Evolutionary conservation across 2,797 vertebrate species (phyloP).

Genomic region (Poeciliopsis paucimaculata): DNA sequence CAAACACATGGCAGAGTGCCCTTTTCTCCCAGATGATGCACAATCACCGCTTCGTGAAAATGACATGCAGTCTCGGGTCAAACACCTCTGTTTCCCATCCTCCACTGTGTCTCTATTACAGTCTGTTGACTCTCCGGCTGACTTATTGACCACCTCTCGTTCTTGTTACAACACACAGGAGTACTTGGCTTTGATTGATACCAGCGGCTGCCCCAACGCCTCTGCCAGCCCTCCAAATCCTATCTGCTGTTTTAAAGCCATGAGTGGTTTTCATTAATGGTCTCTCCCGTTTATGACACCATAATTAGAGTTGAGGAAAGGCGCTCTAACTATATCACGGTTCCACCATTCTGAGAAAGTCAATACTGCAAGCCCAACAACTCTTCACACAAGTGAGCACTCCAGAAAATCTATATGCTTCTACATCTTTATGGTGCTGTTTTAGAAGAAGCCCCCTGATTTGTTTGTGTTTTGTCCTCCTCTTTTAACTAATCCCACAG

Average conservation of each 20-base stretch:
- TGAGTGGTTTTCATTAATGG: conserved; percentile 88
- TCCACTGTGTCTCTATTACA: conserved; percentile 81
- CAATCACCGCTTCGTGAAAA: conserved; percentile 75
- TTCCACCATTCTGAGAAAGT: conserved; percentile 91
- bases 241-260: conserved; percentile 83
- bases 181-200: conserved; percentile 77
- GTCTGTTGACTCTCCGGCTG: conserved; percentile 86
- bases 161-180: conserved; percentile 83
- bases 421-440: conserved; percentile 82
- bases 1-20: conserved; percentile 71
- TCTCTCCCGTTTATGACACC: conserved; percentile 92
- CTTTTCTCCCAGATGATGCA: conserved; percentile 86
- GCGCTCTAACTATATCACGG: conserved; percentile 90
- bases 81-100: conserved; percentile 79
- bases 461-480: conserved; percentile 74
- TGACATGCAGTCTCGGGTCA: conserved; percentile 82
- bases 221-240: conserved; percentile 71
- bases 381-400: conserved; percentile 98
- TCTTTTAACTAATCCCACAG: conserved; percentile 79
- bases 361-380: conserved; percentile 98
- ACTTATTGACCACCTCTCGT: conserved; percentile 90
- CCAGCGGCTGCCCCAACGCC: conserved; percentile 56
- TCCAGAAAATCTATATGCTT: conserved; percentile 93
- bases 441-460: conserved; percentile 67
- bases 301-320: conserved; percentile 96